Evolutionary conservation across 2,888 invertebrate genomes (phyloP).

Genomic region (Synergus laeviventris): DNA sequence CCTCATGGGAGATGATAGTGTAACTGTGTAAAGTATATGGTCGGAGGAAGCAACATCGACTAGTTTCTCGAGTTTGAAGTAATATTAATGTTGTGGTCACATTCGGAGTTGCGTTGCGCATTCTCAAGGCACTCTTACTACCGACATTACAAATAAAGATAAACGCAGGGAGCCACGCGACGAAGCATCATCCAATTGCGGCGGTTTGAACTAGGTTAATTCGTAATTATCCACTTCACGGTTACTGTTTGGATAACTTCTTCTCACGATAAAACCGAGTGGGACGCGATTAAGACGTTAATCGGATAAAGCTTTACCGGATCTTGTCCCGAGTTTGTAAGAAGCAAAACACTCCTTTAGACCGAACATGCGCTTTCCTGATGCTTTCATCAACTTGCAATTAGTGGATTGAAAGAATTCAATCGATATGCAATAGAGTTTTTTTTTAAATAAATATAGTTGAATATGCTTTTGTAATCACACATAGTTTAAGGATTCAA

Average conservation of each 20-base stretch:
- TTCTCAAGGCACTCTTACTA: slow-evolving; percentile 49
- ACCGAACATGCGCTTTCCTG: slow-evolving; percentile 44
- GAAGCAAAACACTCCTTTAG: slow-evolving; percentile 9
- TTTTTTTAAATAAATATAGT: too few species aligned
- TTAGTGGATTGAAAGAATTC: slow-evolving; percentile 31
- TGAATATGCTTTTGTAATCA: neutral
- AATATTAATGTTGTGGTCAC: slow-evolving; percentile 53
- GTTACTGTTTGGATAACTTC: slow-evolving; percentile 55
- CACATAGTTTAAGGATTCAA: neutral
- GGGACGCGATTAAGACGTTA: slow-evolving; percentile 54
- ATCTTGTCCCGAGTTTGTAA: slow-evolving; percentile 48
- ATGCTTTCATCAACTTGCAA: slow-evolving; percentile 46
- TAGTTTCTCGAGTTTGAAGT: slow-evolving; percentile 48
- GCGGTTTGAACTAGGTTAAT: slow-evolving; percentile 58
- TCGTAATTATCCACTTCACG: slow-evolving; percentile 60
- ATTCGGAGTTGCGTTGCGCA: slow-evolving; percentile 46
- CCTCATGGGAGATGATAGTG: slow-evolving; percentile 28
- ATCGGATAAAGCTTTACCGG: slow-evolving; percentile 50
- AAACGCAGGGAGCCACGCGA: slow-evolving; percentile 51
- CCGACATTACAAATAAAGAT: slow-evolving; percentile 57
- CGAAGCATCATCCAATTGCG: slow-evolving; percentile 52
- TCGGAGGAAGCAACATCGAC: neutral
- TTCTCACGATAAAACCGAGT: slow-evolving; percentile 48
- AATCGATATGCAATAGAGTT: slow-evolving; percentile 21
- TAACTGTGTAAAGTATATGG: slow-evolving; percentile 11